Base-by-base conservation (phyloP, 1,140 invertebrate genomes). In the Sitophilus oryzae region DNA sequence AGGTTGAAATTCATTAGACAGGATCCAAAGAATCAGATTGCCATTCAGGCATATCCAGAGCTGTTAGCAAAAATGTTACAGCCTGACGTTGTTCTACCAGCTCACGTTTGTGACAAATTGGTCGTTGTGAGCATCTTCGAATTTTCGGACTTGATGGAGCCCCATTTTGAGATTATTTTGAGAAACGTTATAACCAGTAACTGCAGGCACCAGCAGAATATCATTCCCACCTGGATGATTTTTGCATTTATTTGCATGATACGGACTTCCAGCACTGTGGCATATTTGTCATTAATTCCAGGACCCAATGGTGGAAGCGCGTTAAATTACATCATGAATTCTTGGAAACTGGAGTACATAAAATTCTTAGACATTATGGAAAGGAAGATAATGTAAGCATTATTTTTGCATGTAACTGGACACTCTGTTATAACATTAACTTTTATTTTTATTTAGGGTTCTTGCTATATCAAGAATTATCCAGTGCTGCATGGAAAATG, bases 251-350 rank as follows among this genome's bases (percentile, higher is more conserved):
- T 58, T 11, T 52, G 42, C 18, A 58, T 58, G 56, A 46, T 46
- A 20, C n/a, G 38, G 4, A 40, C 56, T 1, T 30, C 5, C 9
- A 44, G 34, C 22, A 52, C 48, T 34, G 35, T 52, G 8, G 52
- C 19, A n/a, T 46, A 35, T 41, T 52, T 58, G 22, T 52, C 56
- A 3, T 22, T 20, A 18, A 41, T 58, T 19, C 56, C 56, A 18
- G 56, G 56, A 8, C 56, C 56, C 0, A 38, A 36, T 46, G 56
- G 56, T 38, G 56, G 56, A n/a, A 58, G 56, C 46, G 56, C 56
- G 8, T 52, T 58, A 34, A 52, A 38, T 21, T 58, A 52, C 21
- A 42, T 58, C 9, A 40, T 58, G 36, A 42, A 48, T 5, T 21
- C 50, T 11, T 58, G 56, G 56, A 30, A 44, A 18, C 40, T 34